phyloP scores from a whole-genome alignment of 2,113 vertebrate species.

The Coregonus clupeaformis region DNA sequence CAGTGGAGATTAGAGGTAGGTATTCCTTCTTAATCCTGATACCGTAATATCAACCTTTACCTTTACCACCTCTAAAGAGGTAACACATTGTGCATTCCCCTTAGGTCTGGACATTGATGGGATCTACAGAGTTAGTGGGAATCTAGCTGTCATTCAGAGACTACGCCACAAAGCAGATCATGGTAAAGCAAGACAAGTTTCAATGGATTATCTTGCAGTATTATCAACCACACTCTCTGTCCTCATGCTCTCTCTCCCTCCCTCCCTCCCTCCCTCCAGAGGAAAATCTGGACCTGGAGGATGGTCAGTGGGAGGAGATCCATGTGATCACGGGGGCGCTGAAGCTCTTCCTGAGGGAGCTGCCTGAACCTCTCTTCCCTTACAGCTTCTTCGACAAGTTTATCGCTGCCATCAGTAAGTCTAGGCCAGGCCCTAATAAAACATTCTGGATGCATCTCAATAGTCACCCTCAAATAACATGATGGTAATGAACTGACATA shows the following conservation, averaged over 20 bases:
- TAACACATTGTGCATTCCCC: neutral
- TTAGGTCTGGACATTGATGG: slow-evolving; percentile 88
- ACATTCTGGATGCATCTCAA: neutral
- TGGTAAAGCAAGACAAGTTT: slow-evolving; percentile 64
- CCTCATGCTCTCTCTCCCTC: neutral
- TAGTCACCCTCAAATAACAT: neutral
- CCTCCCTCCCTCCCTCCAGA: slow-evolving; percentile 45
- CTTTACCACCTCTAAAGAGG: too few relatives aligned
- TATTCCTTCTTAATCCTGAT: neutral
- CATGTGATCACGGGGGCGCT: slow-evolving; percentile 90
- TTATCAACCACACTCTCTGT: neutral
- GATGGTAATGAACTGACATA: neutral
- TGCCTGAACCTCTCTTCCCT: slow-evolving; percentile 87
- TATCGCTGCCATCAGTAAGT: slow-evolving; percentile 89
- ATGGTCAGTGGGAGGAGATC: slow-evolving; percentile 90
- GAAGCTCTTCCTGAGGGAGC: slow-evolving; percentile 90
- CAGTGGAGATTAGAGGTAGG: slow-evolving; percentile 86
- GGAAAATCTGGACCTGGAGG: slow-evolving; percentile 88
- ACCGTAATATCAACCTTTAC: too few relatives aligned
- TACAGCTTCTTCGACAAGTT: slow-evolving; percentile 86
- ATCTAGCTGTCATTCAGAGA: slow-evolving; percentile 92
- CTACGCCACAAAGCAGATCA: slow-evolving; percentile 90
- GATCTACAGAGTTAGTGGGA: slow-evolving; percentile 91
- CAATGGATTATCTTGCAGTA: neutral
- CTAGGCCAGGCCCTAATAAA: neutral